Evolutionary conservation across 1,140 invertebrate genomes (phyloP).

Genomic region (Coenobita brevimanus): DNA sequence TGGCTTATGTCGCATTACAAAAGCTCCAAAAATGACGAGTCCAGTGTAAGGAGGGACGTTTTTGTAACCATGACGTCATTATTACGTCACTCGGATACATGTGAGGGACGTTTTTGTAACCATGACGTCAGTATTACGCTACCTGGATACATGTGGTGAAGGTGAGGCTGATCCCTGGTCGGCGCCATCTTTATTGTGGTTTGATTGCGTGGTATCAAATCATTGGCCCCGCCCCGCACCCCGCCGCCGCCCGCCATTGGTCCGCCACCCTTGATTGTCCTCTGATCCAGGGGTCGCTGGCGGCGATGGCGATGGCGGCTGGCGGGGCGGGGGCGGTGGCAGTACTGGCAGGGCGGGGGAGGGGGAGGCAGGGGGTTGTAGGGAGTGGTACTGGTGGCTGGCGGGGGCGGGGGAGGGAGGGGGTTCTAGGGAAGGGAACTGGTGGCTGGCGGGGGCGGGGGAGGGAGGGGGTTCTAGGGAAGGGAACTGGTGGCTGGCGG

Average conservation of each 20-base stretch:
- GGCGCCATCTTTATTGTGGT: conserved; percentile 53
- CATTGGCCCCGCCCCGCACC: conserved; percentile 45
- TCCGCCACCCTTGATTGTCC: conserved; percentile 39
- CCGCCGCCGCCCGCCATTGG: conserved; percentile 43
- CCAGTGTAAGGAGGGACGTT: too few relatives aligned
- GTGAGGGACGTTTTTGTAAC: too few relatives aligned
- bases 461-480: background rate
- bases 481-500: background rate
- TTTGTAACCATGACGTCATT: too few relatives aligned
- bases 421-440: background rate
- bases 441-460: background rate
- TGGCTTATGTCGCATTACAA: too few relatives aligned
- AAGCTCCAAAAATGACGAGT: too few relatives aligned
- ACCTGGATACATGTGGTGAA: background rate
- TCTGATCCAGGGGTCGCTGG: conserved; percentile 43
- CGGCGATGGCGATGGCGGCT: conserved; percentile 31
- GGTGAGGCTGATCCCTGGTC: background rate
- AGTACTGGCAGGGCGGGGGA: background rate
- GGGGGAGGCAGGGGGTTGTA: background rate
- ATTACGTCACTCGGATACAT: background rate
- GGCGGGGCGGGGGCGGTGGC: background rate
- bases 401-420: background rate
- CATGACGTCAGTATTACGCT: too few relatives aligned
- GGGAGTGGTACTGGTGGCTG: background rate
- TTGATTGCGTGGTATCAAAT: conserved; percentile 52